phyloP scores from a whole-genome alignment of 1,140 invertebrate species.

The Limonius californicus region DNA sequence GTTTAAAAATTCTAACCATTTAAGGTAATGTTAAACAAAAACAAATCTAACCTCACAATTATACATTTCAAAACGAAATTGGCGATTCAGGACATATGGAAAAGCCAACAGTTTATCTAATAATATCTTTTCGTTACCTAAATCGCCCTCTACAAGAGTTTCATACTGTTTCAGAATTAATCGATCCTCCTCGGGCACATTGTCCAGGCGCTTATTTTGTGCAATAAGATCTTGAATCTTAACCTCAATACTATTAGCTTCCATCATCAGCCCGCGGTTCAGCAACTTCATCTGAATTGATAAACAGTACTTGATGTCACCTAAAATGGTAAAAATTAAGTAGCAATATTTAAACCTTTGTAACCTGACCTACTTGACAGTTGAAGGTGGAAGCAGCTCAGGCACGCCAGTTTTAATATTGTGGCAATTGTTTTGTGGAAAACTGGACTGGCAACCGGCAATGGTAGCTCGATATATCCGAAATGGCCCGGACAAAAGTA shows the following conservation, averaged over 20 bases:
- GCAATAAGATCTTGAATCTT: conserved; percentile 40
- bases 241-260: conserved; percentile 64
- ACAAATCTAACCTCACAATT: too few relatives aligned
- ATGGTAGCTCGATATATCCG: conserved; percentile 90
- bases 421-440: conserved; percentile 72
- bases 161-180: conserved; percentile 25
- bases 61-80: too few relatives aligned
- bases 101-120: too few relatives aligned
- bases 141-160: conserved; percentile 18
- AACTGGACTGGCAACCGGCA: conserved; percentile 89
- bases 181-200: conserved; percentile 33
- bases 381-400: conserved; percentile 67
- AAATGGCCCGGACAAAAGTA: conserved; percentile 86
- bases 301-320: conserved; percentile 61
- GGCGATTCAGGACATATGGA: too few relatives aligned
- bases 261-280: conserved; percentile 67
- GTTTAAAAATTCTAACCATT: too few relatives aligned
- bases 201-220: conserved; percentile 37
- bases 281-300: conserved; percentile 72
- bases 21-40: too few relatives aligned
- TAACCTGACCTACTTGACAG: conserved; percentile 64
- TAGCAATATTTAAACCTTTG: too few relatives aligned
- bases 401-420: conserved; percentile 65
- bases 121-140: too few relatives aligned
- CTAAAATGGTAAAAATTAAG: too few relatives aligned